Percentiles rank a stretch among this genome's conserved stretches.
Conservation (phyloP, 2,888 invertebrate genomes). For the Hirtodrosophila duncani region DNA sequence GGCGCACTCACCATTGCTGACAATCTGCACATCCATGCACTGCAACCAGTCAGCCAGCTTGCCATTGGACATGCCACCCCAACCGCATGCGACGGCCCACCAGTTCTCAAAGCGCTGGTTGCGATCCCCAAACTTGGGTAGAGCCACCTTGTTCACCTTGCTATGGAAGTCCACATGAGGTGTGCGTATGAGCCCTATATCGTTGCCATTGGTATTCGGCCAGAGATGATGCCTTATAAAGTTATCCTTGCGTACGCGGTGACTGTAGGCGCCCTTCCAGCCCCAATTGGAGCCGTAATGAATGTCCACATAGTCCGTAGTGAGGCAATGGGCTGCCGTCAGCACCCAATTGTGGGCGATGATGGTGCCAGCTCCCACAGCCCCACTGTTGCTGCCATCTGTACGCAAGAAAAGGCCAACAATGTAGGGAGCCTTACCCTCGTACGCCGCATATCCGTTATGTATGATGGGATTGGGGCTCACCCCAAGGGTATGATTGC, state of each 20-base stretch:
- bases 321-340: conserved; percentile 66
- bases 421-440: conserved; percentile 58
- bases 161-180: conserved; percentile 23
- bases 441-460: conserved; percentile 46
- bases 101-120: conserved; percentile 24
- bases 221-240: conserved; percentile 40
- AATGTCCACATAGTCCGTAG: conserved; percentile 46
- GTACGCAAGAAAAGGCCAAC: conserved; percentile 43
- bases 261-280: conserved; percentile 21
- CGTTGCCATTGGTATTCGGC: conserved; percentile 28
- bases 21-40: conserved; percentile 47
- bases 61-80: conserved; percentile 48
- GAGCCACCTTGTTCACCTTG: conserved; percentile 10
- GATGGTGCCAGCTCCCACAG: conserved; percentile 55
- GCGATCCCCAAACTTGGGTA: conserved; percentile 19
- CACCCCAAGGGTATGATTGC: neutral
- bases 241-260: conserved; percentile 33
- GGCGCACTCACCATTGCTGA: conserved; percentile 71
- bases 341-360: conserved; percentile 52
- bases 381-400: conserved; percentile 22
- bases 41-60: conserved; percentile 63
- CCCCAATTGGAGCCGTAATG: conserved; percentile 45
- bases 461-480: conserved; percentile 20
- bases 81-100: conserved; percentile 41
- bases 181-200: conserved; percentile 40